Base-by-base conservation (phyloP, 2,888 invertebrate genomes). In the Cerastis rubricosa region DNA sequence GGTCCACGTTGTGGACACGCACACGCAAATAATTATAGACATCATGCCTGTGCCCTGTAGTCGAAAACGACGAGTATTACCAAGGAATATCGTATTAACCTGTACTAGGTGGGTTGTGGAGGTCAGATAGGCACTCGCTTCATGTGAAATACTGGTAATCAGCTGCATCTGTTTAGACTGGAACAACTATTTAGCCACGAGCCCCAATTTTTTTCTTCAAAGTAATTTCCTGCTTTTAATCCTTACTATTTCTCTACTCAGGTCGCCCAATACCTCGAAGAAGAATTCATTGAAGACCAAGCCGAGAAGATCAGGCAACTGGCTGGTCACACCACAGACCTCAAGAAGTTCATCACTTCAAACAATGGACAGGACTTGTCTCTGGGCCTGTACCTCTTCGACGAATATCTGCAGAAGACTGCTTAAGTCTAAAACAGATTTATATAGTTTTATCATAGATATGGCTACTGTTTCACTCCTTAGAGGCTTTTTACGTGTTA, bases 241-340 rank as follows among this genome's bases (percentile, higher is more conserved):
- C n/a, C 43, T 43, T 17, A n/a, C n/a, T 14, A 4, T 64, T 17
- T 64, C 14, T 64, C 4, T 14, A 45, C 92, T 98, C 92, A 98
- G 96, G 95, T 98, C 83, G 97, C 98, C 25, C 98, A 98, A 85
- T 98, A 97, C 91, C 92, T 99, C 3, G 98, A 98, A 87, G 98
- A 98, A 86, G 97, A 98, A 87, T 98, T 98, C 95, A 96, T 98
- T 74, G 97, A 97, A 89, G 94, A 97, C 79, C 98, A 98, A 71
- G 95, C 98, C 0, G 97, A 97, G 68, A 96, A 94, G 19, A 97
- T 99, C 87, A 97, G 98, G 64, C 95, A 97, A 63, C 93, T 98
- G 49, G 97, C 98, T 40, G 98, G 98, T 5, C 97, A 98, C 94
- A 97, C 97, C 76, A 97, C 97, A 25, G 98, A 98, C 94, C 96